Percentiles rank a stretch among this genome's conserved stretches.
phyloP scores from a whole-genome alignment of 2,797 vertebrate genomes.

The Fistularia tabacaria region DNA sequence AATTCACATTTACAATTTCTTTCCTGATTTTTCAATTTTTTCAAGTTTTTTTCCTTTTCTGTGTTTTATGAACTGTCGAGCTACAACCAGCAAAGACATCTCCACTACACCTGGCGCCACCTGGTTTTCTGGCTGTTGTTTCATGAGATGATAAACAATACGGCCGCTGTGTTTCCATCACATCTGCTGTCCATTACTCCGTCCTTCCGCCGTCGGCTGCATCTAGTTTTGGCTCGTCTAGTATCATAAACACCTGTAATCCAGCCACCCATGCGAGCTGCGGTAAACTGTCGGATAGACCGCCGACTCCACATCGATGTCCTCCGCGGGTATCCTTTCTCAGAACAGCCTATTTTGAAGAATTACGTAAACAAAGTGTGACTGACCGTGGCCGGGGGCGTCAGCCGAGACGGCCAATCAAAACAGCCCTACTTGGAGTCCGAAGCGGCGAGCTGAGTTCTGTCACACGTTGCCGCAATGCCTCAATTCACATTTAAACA shows the following conservation, averaged over 20 bases:
- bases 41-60: too few relatives aligned
- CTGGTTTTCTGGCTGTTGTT: background rate
- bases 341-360: constrained; percentile 37
- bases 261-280: too few relatives aligned
- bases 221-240: too few relatives aligned
- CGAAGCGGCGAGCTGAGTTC: constrained; percentile 20
- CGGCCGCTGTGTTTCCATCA: background rate
- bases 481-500: constrained; percentile 38
- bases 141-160: background rate
- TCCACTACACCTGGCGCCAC: too few relatives aligned
- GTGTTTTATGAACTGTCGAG: too few relatives aligned
- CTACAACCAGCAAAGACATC: too few relatives aligned
- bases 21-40: too few relatives aligned
- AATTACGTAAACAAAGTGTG: constrained; percentile 55
- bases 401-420: constrained; percentile 53
- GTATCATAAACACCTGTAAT: constrained; percentile 23
- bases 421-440: constrained; percentile 48
- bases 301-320: constrained; percentile 40
- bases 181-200: background rate
- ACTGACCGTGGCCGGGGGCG: constrained; percentile 38
- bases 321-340: constrained; percentile 29
- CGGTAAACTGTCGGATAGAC: constrained; percentile 28
- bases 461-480: constrained; percentile 12
- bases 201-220: too few relatives aligned
- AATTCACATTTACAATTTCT: too few relatives aligned